These are phyloP conservation scores for Cassiopea xamachana DNA, from an alignment of 30 jellyfish, hydroid and myxozoan species.

Conservation along the genomic window DNA sequence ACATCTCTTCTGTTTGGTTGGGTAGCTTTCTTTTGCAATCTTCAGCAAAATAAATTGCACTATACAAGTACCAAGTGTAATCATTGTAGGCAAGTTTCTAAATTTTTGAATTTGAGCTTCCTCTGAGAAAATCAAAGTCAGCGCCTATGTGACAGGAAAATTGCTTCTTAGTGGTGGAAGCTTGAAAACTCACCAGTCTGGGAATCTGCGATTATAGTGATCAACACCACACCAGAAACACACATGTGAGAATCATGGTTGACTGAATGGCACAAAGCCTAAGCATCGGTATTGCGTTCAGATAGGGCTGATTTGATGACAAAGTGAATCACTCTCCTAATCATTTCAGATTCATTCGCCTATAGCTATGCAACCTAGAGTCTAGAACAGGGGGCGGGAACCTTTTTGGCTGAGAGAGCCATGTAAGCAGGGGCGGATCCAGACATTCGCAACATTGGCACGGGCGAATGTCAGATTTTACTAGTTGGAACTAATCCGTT, in stretches of 20 bases:
- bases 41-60: no score
- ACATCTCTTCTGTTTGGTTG: no score
- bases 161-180: not conserved
- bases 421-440: no score
- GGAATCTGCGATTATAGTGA: not conserved
- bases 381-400: not conserved
- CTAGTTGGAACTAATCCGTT: no score
- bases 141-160: not conserved
- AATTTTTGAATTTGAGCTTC: no score
- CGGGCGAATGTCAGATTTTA: no score
- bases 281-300: not conserved
- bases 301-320: not conserved
- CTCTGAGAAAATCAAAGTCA: no score
- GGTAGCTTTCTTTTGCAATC: no score
- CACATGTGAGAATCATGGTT: not conserved
- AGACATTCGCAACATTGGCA: no score
- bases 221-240: not conserved
- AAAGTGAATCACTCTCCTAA: not conserved
- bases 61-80: no score
- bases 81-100: no score
- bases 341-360: not conserved
- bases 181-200: not conserved
- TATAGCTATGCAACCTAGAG: not conserved
- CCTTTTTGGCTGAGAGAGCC: no score
- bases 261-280: not conserved